Evolutionary conservation across 2,888 invertebrate species (phyloP).

Genomic region (Polia nebulosa): DNA sequence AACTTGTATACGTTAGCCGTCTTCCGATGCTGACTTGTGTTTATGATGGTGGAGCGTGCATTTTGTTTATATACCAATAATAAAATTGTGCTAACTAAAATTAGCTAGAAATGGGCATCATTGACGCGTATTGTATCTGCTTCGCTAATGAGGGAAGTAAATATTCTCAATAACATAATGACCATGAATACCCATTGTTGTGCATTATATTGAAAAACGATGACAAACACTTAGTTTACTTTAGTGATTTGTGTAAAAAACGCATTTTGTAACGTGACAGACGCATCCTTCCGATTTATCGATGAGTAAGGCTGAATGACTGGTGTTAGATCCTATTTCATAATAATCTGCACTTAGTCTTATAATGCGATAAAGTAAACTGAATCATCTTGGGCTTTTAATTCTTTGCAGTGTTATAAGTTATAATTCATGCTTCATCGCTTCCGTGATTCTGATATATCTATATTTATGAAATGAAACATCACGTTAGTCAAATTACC

Average conservation of each 20-base stretch:
- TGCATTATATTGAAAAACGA: conserved; percentile 75
- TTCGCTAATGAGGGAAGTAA: conserved; percentile 78
- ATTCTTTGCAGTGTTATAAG: conserved; percentile 14
- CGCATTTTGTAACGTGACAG: conserved; percentile 59
- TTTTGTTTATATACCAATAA: conserved; percentile 81
- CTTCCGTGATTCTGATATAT: conserved; percentile 27
- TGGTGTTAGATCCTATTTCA: conserved; percentile 23
- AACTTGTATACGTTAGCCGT: conserved; percentile 68
- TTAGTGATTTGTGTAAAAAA: conserved; percentile 64
- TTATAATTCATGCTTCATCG: conserved; percentile 17
- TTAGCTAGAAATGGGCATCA: conserved; percentile 81
- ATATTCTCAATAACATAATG: conserved; percentile 87
- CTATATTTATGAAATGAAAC: conserved; percentile 16
- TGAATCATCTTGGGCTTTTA: conserved; percentile 24
- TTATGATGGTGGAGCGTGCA: conserved; percentile 60
- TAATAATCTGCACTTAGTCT: not conserved
- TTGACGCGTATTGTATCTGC: conserved; percentile 81
- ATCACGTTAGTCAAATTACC: conserved; percentile 14
- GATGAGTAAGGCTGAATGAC: conserved; percentile 63
- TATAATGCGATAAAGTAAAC: not conserved
- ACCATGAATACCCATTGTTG: conserved; percentile 85
- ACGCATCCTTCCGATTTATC: conserved; percentile 68
- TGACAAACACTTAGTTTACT: conserved; percentile 72
- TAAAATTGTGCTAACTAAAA: conserved; percentile 82
- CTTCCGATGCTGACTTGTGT: conserved; percentile 55